Conservation (phyloP, 1,140 invertebrate genomes). For the Papilio glaucus region DNA sequence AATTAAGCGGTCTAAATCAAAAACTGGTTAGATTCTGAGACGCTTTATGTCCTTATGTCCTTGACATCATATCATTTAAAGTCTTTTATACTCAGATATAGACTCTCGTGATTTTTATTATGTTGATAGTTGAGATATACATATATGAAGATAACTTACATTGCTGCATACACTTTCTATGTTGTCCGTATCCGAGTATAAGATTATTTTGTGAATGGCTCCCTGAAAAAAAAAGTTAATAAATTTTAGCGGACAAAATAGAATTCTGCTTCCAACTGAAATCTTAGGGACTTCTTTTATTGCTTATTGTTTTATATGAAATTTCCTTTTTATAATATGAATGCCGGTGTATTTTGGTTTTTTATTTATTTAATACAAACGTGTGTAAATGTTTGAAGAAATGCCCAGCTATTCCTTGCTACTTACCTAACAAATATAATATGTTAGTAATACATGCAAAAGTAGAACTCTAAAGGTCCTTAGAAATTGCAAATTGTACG, state of each 20-base stretch:
- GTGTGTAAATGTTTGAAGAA: background rate
- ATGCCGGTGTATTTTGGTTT: too few species aligned
- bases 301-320: too few species aligned
- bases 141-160: constrained; percentile 43
- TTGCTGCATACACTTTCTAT: constrained; percentile 40
- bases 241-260: too few species aligned
- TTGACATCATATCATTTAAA: too few species aligned
- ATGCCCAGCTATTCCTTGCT: too few species aligned
- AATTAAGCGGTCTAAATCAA: too few species aligned
- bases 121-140: background rate
- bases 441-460: background rate
- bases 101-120: constrained; percentile 24
- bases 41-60: too few species aligned
- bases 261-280: too few species aligned
- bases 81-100: constrained; percentile 7
- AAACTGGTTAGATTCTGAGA: too few species aligned
- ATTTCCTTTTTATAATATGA: too few species aligned
- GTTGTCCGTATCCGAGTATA: constrained; percentile 46
- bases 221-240: constrained; percentile 53
- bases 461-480: background rate
- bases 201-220: constrained; percentile 49
- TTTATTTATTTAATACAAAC: too few species aligned
- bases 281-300: too few species aligned
- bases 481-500: background rate
- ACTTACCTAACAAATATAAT: constrained; percentile 2